Percentiles rank a stretch among this genome's conserved stretches.
phyloP scores from a whole-genome alignment of 2,888 invertebrate species.

The Andrena flavipes region DNA sequence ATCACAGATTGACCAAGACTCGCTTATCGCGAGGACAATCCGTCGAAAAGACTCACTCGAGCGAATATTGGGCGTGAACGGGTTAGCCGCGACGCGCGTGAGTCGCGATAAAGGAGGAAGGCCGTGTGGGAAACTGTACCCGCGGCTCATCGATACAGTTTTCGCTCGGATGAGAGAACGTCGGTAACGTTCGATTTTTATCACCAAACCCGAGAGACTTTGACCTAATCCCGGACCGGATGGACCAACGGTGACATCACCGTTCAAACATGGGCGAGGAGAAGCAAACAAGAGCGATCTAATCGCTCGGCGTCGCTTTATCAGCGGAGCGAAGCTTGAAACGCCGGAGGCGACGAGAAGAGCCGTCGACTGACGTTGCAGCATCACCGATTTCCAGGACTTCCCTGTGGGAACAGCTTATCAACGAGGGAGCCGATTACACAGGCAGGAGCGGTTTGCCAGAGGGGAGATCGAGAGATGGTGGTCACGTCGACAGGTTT shows the following conservation, averaged over 20 bases:
- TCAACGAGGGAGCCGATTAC: slow-evolving; percentile 18
- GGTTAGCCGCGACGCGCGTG: no score
- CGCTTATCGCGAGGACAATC: no score
- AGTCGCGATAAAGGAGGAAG: no score
- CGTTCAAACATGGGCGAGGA: slow-evolving; percentile 82
- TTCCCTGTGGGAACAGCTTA: slow-evolving; percentile 47
- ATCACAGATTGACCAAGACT: no score
- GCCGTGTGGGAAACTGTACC: no score
- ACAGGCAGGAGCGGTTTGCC: background rate
- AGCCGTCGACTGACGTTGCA: slow-evolving; percentile 73
- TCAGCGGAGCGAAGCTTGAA: slow-evolving; percentile 65
- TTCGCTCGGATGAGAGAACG: slow-evolving; percentile 23
- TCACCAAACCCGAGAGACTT: slow-evolving; percentile 68
- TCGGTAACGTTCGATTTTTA: slow-evolving; percentile 60
- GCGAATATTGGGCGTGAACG: no score
- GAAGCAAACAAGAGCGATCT: slow-evolving; percentile 81
- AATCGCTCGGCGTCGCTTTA: slow-evolving; percentile 78
- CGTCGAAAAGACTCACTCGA: no score
- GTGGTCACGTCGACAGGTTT: slow-evolving; percentile 49
- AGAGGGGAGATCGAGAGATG: slow-evolving; percentile 3
- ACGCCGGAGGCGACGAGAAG: slow-evolving; percentile 48
- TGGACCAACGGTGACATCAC: slow-evolving; percentile 82
- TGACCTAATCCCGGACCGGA: slow-evolving; percentile 78
- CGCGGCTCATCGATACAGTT: background rate
- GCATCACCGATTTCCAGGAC: slow-evolving; percentile 67